Base-by-base conservation (phyloP, 1,140 invertebrate genomes). In the Camponotus floridanus region DNA sequence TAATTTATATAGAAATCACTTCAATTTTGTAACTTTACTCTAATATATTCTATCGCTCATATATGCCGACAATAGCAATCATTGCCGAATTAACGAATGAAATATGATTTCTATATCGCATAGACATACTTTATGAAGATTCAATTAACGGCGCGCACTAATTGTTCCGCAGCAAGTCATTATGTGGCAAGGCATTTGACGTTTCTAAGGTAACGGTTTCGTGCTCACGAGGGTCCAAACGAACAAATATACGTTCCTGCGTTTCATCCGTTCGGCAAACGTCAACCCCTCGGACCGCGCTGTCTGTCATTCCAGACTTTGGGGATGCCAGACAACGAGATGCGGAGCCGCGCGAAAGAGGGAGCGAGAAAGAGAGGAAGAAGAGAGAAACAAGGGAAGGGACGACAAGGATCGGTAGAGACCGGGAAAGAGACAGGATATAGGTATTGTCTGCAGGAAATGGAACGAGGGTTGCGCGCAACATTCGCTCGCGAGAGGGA, bases 371-470 rank as follows among this genome's bases (percentile, higher is more conserved):
- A 45, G 9, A 45, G 42, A 21, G 21, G 62, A 13, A 81, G 76
- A 42, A 81, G 31, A 21, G 61, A 36, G 48, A 42, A 64, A 42
- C 48, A 86, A 61, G 76, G 62, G 13, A 73, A 76, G 81, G 87
- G 87, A 89, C 61, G 74, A 85, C 48, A 21, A 36, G 51, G 65
- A 73, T 45, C 39, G 26, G 55, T 6, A 26, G 55, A 74, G 76
- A 61, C 4, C 15, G 9, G 73, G 26, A 26, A 68, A 33, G n/a
- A 26, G 55, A 51, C 11, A 88, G 70, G 74, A 83, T 76, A 88
- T 71, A 71, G 67, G 88, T 87, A 93, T 94, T 93, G 93, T 93
- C 91, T 92, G 89, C 88, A 88, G 91, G 91, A 93, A 93, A 93
- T 92, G 91, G 92, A 80, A 92, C 91, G 91, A 92, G 91, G 93